Conservation (phyloP, 2,113 vertebrate species). For the Pandion haliaetus region DNA sequence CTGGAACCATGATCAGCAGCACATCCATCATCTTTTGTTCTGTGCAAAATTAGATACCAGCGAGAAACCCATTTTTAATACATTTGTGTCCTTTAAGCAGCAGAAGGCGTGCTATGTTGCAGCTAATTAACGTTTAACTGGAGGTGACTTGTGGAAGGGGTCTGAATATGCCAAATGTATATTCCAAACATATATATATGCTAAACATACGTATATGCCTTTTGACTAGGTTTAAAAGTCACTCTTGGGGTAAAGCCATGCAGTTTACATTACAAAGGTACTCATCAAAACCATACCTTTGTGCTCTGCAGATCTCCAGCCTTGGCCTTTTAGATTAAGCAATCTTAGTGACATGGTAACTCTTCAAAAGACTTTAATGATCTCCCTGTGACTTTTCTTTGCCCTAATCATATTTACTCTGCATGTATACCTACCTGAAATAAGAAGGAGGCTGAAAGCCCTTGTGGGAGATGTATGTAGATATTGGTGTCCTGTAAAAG, state of each 20-base stretch:
- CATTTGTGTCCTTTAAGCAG: neutral
- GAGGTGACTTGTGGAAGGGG: neutral
- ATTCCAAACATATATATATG: neutral
- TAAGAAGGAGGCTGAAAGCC: neutral
- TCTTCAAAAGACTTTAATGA: neutral
- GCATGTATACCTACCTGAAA: neutral
- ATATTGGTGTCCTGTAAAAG: neutral
- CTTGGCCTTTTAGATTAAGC: neutral
- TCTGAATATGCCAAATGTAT: neutral
- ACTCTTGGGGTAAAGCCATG: neutral
- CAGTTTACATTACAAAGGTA: neutral
- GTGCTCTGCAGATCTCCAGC: neutral
- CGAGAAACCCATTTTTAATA: neutral
- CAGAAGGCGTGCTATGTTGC: neutral
- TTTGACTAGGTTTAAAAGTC: neutral
- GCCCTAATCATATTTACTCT: neutral
- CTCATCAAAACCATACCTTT: neutral
- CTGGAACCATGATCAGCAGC: neutral
- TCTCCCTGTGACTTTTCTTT: neutral
- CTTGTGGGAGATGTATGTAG: neutral
- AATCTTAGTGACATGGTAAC: neutral
- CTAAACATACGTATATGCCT: neutral
- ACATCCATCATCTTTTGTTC: neutral
- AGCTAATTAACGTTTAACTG: neutral
- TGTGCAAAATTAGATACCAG: neutral